Base-by-base conservation (phyloP, 2,113 vertebrate species). In the Elaphurus davidianus region DNA sequence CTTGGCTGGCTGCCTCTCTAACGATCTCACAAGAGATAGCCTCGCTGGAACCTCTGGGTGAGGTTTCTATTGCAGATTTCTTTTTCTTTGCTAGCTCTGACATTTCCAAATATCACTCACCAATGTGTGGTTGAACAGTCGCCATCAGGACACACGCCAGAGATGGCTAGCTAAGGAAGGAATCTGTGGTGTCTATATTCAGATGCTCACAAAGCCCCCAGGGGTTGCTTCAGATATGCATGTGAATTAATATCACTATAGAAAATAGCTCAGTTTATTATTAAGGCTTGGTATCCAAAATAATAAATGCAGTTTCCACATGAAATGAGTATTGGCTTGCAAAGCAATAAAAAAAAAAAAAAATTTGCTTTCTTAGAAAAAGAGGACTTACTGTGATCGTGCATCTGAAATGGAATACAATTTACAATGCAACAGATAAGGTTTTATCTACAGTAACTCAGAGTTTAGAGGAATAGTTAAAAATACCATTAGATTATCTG, bases 71-170 rank as follows among this genome's bases (percentile, higher is more conserved):
- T 57, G 19, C 21, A 91, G 33, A 60, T 91, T 95, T 71, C 25
- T 28, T 87, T 95, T 67, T 87, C n/a, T 89, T 54, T 83, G 25
- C 62, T 60, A 33, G n/a, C 28, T 59, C 14, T 91, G 81, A 92
- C 86, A 40, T 96, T 94, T 97, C 27, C 59, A 96, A 90, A 78
- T 87, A 81, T 30, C 21, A 74, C 23, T 97, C 55, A 87, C 23
- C 12, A 55, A 83, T 14, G 14, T 88, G 76, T 52, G 83, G 23
- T 40, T 95, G 15, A 91, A 94, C 19, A 33, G 6, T 47, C 9
- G 7, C n/a, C n/a, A 67, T 74, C 76, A 17, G 7, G 23, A 87
- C 43, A 74, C 1, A 60, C 43, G 8, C 43, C 30, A 92, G 62
- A 87, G 27, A 43, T 55, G 19, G 7, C 9, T 81, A 52, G 23